Base-by-base conservation (phyloP, 2,888 invertebrate species). In the Tachina fera region DNA sequence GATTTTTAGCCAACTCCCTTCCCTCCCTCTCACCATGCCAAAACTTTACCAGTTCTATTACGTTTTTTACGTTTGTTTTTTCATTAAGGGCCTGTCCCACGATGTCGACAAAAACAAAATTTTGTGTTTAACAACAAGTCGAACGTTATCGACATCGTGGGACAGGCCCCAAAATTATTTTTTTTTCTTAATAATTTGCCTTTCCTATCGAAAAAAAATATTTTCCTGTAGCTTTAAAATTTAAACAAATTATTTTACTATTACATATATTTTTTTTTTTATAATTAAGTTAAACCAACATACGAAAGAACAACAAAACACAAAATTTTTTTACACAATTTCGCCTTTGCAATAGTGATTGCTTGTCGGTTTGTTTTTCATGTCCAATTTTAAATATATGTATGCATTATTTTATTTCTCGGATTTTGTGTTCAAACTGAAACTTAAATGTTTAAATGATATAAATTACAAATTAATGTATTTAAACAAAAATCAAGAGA, bases 201-300 rank as follows among this genome's bases (percentile, higher is more conserved):
- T 75, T 84, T 72, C 56, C 45, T 75, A 67, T 58, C 75, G 22
- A 63, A 68, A 63, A 70, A 9, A 45, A 39, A 43, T 45, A 60
- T 70, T 76, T 67, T 47, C 58, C 58, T 82, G 63, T 83, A 83
- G 79, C 72, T 80, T 83, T 83, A 83, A 74, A 80, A 72, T 56
- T 16, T 4, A 70, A 85, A 84, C 60, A 47, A 58, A 63, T 41
- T 60, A 82, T 49, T 72, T 82, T 53, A 67, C 60, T 74, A 71
- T 71, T 82, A 68, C 80, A 72, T 58, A 71, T 79, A n/a, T n/a
- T n/a, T 76, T 67, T 71, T 61, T 78, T 79, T 61, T 61, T 75
- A 82, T 65, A 63, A 72, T 67, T 83, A 83, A 86, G 86, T 83
- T 74, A 68, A 68, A 83, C 71, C 78, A 78, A 83, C 58, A 16